Base-by-base conservation (phyloP, 2,113 vertebrate species). In the Drymodes brunneopygia region DNA sequence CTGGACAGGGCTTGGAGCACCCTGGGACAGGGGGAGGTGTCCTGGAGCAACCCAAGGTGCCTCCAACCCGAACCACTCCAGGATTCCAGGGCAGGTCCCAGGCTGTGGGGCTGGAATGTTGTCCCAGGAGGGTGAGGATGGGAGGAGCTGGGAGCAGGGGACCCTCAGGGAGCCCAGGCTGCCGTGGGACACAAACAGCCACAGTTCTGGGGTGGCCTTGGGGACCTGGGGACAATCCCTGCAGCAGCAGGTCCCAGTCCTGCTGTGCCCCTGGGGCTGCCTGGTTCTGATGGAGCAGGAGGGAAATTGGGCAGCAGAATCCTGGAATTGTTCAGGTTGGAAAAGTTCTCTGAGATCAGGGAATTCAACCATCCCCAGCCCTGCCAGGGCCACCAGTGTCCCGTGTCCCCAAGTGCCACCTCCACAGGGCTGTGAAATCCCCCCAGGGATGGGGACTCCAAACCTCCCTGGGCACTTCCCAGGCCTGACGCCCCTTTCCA, bases 151-250 rank as follows among this genome's bases (percentile, higher is more conserved):
- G 35, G 35, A 7, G 21, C 25, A 35, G 48, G 22, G 35, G 83
- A 7, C 11, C 21, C 4, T 48, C 5, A 0, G 29, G 31, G 33
- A 38, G 40, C 20, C 6, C 0, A 0, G 65, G 57, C 51, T 71
- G 64, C 20, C 3, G 10, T 8, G 12, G 36, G 36, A 45, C 1
- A 2, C 57, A 15, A 35, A 6, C 10, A 54, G 22, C 36, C 42
- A 3, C 19, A 12, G 2, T 6, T 18, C 9, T 9, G 50, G 67
- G 57, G 44, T 36, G 50, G 18, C 56, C 23, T 33, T 33, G n/a
- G 36, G 18, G 36, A n/a, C 11, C 25, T 67, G 40, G 81, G 64
- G 18, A 51, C 53, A 29, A 29, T 27, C 16, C 23, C 6, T 62
- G 75, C 48, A 42, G 58, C 70, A 62, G 53, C 47, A 67, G 65